phyloP scores from a whole-genome alignment of 2,797 vertebrate species.

The Spheniscus humboldti region DNA sequence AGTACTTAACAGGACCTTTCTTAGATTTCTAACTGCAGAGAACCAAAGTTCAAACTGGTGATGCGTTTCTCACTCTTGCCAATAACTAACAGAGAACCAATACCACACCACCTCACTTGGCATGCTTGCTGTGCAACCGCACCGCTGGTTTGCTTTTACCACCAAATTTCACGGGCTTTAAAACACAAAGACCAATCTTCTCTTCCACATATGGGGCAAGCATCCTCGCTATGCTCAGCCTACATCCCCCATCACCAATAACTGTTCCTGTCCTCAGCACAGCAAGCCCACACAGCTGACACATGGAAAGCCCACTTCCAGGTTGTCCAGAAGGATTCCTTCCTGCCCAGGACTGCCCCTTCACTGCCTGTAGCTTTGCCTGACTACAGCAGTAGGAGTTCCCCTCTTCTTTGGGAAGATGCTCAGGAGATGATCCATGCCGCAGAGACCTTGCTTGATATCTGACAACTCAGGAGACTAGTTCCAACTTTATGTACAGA shows the following conservation, averaged over 20 bases:
- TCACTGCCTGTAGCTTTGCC: neutral
- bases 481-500: neutral
- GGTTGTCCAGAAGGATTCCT: neutral
- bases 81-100: neutral
- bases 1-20: neutral
- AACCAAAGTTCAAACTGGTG: neutral
- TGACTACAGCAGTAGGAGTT: accelerated
- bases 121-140: accelerated
- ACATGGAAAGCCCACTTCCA: neutral
- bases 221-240: neutral
- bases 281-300: neutral
- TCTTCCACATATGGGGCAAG: no score
- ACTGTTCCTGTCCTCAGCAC: neutral
- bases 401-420: neutral
- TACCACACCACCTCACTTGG: accelerated
- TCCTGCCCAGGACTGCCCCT: neutral
- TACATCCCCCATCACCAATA: neutral
- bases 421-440: neutral
- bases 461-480: neutral
- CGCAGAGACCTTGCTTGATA: neutral
- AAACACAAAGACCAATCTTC: neutral
- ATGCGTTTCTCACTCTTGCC: neutral
- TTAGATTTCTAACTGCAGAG: neutral
- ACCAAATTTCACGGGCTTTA: neutral
- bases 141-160: neutral